A percentile compares a stretch with the other conserved stretches of the same genome.
These are phyloP conservation scores for Meles meles DNA, from an alignment of 2,113 vertebrate genomes.

Conservation along the genomic window DNA sequence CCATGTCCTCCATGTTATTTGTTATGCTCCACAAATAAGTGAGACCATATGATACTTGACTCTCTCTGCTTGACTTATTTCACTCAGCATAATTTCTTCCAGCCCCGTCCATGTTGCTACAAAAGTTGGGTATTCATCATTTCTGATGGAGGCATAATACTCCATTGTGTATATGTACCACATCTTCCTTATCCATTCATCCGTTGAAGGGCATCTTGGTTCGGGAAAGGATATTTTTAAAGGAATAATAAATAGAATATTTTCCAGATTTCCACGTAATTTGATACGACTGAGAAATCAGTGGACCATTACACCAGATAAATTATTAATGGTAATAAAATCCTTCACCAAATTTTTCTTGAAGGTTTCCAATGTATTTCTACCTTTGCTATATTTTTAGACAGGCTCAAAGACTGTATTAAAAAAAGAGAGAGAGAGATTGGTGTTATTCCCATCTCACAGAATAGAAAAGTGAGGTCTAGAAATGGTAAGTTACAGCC, in stretches of 20 bases:
- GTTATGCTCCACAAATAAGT: too few relatives aligned
- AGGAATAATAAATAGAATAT: slow-evolving; percentile 24
- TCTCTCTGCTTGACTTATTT: too few relatives aligned
- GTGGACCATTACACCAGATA: neutral
- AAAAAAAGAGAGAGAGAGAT: neutral
- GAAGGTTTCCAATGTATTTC: neutral
- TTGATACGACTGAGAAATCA: slow-evolving; percentile 29
- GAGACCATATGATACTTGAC: too few relatives aligned
- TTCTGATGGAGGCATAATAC: too few relatives aligned
- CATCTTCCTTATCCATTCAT: too few relatives aligned
- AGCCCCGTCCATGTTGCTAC: too few relatives aligned
- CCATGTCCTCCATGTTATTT: too few relatives aligned
- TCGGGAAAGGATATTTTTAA: slow-evolving; percentile 33
- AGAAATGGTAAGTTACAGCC: neutral
- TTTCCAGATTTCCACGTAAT: neutral
- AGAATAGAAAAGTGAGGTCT: neutral
- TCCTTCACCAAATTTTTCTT: slow-evolving; percentile 1
- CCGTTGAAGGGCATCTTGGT: too few relatives aligned
- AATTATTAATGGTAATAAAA: slow-evolving; percentile 36
- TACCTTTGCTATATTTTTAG: neutral
- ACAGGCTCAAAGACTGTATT: neutral
- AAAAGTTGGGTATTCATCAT: too few relatives aligned
- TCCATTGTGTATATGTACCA: too few relatives aligned
- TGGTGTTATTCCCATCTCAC: neutral
- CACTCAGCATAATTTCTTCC: too few relatives aligned